Base-by-base conservation (phyloP, 2,113 vertebrate genomes). In the Colossoma macropomum region DNA sequence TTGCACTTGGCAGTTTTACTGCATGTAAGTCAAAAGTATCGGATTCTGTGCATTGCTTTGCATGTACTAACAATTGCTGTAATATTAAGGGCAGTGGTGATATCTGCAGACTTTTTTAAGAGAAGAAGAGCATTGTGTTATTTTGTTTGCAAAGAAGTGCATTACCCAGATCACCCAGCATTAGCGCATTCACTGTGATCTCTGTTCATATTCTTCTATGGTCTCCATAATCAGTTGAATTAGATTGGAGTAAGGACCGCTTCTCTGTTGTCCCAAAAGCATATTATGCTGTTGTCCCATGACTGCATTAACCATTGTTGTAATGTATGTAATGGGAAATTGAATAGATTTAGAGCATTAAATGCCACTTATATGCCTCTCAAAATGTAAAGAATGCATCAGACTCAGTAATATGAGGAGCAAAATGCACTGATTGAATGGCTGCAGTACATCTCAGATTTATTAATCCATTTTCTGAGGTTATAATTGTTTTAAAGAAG, bases 291-390 rank as follows among this genome's bases (percentile, higher is more conserved):
- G 84, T 82, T 91, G 93, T 92, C 92, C 88, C 88, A 88, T 87
- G 92, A 88, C 91, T 93, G 92, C 90, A 75, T 41, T 87, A 85
- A 88, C 82, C 83, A 83, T 93, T 91, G 90, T 92, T 92, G 85
- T 89, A 90, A 95, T 93, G 92, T 92, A 90, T 85, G 87, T 94
- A 93, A 95, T 95, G 91, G 91, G 88, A 94, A 93, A 93, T 93
- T 90, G 90, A 94, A 94, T 93, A 92, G 92, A 94, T 92, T 93
- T 89, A 92, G 91, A 92, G 93, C 91, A 95, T 94, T 95, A 94
- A 95, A 92, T 90, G 88, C 91, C 93, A 92, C 93, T 95, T 91
- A 90, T 90, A 89, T 90, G 87, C 86, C 79, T 86, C 90, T 91
- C 88, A 90, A 89, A 92, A 92, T 92, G 92, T 93, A 95, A 94